Evolutionary conservation across 1,140 invertebrate genomes (phyloP), one percentile per base, ranked within the genome.

Genomic region (Pseudomyrmex sp.): DNA sequence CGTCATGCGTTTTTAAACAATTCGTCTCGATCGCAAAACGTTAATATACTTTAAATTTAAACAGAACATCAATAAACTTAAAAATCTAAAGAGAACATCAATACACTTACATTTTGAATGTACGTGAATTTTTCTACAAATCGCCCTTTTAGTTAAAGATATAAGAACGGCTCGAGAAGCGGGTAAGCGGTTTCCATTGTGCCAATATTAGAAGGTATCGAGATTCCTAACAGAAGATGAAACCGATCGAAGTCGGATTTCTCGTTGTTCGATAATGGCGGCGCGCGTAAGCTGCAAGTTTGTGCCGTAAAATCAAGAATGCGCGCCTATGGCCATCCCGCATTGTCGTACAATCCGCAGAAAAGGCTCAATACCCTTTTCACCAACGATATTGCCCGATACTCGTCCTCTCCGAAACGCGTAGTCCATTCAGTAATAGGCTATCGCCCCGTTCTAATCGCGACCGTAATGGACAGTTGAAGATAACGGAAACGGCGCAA

Each of bases 201-300:
- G 48, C 15, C 56, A 62, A 65, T 84, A 73, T 58, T 35, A 35
- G 23, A 65, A 54, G 50, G 58, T 87, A 52, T 82, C 76, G 83
- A 13, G 20, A 26, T 52, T 70, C 61, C 74, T 72, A 76, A 77
- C 80, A 35, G 73, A 77, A 73, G 73, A 35, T 62, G 54, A 84
- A 88, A 84, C 35, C 85, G 86, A 87, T 87, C 59, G 80, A 44
- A 69, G 54, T 62, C 86, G 74, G 20, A 63, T 82, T 35, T 35
- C 70, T 69, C 79, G 79, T 87, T 87, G 80, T 66, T 82, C 85
- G 85, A 87, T 87, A 88, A 88, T 79, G 59, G 50, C 15, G 26
- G 46, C 44, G 48, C 35, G 54, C 26, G 23, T 79, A 87, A 88
- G 82, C 82, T 75, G 69, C 62, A 26, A 56, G 46, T 87, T 84